A percentile compares a stretch with the other conserved stretches of the same genome.
These are phyloP conservation scores for Gymnocypris eckloni DNA, from an alignment of 2,797 vertebrate genomes.

Conservation along the genomic window DNA sequence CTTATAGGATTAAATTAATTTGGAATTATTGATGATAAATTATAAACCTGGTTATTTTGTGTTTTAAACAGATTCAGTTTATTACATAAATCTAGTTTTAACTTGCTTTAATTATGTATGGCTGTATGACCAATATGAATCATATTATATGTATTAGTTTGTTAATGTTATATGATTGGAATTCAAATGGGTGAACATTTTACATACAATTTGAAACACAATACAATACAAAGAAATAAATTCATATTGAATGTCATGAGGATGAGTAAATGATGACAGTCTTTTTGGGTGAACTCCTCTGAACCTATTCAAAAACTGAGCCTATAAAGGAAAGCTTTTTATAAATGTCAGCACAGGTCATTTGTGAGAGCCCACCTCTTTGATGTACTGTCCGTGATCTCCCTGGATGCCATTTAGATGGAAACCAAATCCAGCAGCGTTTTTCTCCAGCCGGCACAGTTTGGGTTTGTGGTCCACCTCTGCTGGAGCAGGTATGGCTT, in stretches of 20 bases:
- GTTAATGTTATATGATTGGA: not conserved
- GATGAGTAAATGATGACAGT: not conserved
- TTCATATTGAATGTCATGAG: not conserved
- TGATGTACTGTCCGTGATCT: conserved; percentile 82
- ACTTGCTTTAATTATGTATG: not conserved
- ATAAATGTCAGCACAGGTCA: not conserved
- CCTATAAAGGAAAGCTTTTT: conserved; percentile 4
- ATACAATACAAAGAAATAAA: not conserved
- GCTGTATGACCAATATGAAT: not conserved
- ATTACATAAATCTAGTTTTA: not conserved
- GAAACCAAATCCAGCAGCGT: conserved; percentile 86
- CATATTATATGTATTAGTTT: not conserved
- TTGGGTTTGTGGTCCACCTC: conserved; percentile 78
- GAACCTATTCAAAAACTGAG: not conserved
- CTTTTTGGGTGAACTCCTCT: not conserved
- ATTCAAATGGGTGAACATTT: not conserved
- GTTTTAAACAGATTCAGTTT: not conserved
- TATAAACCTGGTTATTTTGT: not conserved
- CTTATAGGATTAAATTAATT: not conserved
- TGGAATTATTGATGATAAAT: not conserved
- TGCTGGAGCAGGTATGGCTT: conserved; percentile 50
- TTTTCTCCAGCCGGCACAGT: conserved; percentile 85
- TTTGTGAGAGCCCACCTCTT: conserved; percentile 78
- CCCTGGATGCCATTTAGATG: conserved; percentile 87
- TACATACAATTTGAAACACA: not conserved